Conservation (phyloP, 2,113 vertebrate species). For the Ceratotherium simum region DNA sequence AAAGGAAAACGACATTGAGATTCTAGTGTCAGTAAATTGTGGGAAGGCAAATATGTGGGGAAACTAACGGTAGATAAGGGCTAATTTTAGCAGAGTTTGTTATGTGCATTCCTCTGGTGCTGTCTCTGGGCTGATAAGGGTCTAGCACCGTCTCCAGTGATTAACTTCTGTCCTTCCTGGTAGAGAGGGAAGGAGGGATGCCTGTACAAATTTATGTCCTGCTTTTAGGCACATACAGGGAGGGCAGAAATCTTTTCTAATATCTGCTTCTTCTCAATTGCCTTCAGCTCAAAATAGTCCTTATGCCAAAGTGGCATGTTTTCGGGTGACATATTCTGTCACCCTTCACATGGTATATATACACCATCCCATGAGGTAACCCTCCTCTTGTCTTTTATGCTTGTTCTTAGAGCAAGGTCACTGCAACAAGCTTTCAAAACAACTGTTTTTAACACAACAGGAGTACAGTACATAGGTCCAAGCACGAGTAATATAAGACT, state of each 20-base stretch:
- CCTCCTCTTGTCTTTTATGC: not conserved
- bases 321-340: not conserved
- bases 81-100: not conserved
- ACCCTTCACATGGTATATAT: not conserved
- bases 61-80: not conserved
- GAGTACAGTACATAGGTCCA: not conserved
- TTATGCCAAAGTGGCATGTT: not conserved
- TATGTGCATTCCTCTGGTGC: not conserved
- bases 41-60: not conserved
- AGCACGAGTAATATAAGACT: not conserved
- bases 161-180: not conserved
- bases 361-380: not conserved
- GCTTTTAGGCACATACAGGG: not conserved
- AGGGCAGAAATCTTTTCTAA: not conserved
- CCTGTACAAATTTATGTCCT: not conserved
- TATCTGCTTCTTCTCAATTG: not conserved
- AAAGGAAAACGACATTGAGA: not conserved
- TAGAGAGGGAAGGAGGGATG: not conserved
- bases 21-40: not conserved
- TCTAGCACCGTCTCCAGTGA: not conserved
- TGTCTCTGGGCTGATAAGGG: not conserved
- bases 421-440: not conserved
- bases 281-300: not conserved
- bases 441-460: not conserved
- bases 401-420: not conserved